These are phyloP conservation scores for Threskiornis aethiopicus DNA, from an alignment of 2,797 vertebrate species.

Conservation along the genomic window DNA sequence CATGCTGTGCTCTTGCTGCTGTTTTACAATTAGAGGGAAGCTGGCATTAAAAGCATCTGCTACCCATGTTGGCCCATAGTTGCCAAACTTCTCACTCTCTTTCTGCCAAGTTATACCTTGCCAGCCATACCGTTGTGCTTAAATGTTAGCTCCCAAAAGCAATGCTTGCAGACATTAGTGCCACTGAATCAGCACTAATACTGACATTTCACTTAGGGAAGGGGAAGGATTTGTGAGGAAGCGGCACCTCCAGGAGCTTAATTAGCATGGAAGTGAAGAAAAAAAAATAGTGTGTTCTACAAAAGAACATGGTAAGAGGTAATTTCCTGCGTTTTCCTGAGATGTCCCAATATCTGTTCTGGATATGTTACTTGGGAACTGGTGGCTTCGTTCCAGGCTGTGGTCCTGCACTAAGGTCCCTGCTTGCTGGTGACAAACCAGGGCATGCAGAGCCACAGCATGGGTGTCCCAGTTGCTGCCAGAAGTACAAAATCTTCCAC, in stretches of 20 bases:
- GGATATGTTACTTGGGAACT: not conserved
- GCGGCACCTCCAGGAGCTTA: not conserved
- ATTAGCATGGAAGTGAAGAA: not conserved
- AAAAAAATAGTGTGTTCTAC: not conserved
- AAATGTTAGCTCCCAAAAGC: not conserved
- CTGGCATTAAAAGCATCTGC: constrained; percentile 47
- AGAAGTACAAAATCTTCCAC: not conserved
- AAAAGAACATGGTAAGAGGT: not conserved
- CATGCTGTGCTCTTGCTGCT: constrained; percentile 7
- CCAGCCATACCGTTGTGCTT: not conserved
- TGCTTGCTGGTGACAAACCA: not conserved
- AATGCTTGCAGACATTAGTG: not conserved
- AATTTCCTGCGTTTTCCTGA: not conserved
- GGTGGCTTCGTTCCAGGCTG: not conserved
- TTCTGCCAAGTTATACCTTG: constrained; percentile 1
- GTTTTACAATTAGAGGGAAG: constrained; percentile 56
- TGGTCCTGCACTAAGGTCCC: not conserved
- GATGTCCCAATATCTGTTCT: not conserved
- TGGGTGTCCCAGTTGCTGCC: not conserved
- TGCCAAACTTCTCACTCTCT: constrained; percentile 42
- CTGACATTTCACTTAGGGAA: constrained; percentile 22
- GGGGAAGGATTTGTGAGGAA: not conserved
- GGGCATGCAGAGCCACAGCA: not conserved
- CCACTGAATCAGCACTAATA: constrained; percentile 5
- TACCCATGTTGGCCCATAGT: not conserved